Base-by-base conservation (phyloP, 2,113 vertebrate genomes). In the Notothenia rossii region DNA sequence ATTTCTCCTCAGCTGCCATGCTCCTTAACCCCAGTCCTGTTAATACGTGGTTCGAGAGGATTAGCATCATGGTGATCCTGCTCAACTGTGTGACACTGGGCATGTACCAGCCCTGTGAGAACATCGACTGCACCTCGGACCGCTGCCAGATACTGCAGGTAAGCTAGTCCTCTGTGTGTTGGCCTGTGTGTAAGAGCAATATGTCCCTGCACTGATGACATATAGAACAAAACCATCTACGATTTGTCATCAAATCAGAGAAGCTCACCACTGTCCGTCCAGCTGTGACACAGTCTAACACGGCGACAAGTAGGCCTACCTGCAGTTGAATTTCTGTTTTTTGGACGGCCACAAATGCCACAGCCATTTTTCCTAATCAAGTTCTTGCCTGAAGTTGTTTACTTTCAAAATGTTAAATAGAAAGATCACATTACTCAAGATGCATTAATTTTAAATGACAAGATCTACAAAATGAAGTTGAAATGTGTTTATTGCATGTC, bases 11-110 rank as follows among this genome's bases (percentile, higher is more conserved):
- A 54, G 54, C 62, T 46, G 58, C 46, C 53, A 48, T 69, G 79
- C 78, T 92, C 94, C 95, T 95, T 95, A 89, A 95, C 92, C 49
- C 70, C 68, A 45, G 33, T 48, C 70, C 66, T 79, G 83, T 81
- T 82, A 51, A 75, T 72, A 99, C 98, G 7, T 99, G 98, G 98
- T 99, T 99, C 40, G 98, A 99, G 90, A 97, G 96, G 86, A 93
- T 99, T 85, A 99, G 98, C 93, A 99, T 99, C 96, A 96, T 99
- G 96, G 97, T 99, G 88, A 99, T 99, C 92, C 94, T 99, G 83
- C 95, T 99, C 70, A 99, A 99, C 94, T 99, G 98, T 10, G 97
- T 99, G 86, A 99, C 98, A 2, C 93, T 99, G 85, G 98, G 98
- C 88, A 99, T 99, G 98, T 99, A 98, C 95, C 98, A 99, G 83